A percentile compares a stretch with the other conserved stretches of the same genome.
These are phyloP conservation scores for Acleris laterana DNA, from an alignment of 2,888 invertebrate genomes.

Conservation along the genomic window DNA sequence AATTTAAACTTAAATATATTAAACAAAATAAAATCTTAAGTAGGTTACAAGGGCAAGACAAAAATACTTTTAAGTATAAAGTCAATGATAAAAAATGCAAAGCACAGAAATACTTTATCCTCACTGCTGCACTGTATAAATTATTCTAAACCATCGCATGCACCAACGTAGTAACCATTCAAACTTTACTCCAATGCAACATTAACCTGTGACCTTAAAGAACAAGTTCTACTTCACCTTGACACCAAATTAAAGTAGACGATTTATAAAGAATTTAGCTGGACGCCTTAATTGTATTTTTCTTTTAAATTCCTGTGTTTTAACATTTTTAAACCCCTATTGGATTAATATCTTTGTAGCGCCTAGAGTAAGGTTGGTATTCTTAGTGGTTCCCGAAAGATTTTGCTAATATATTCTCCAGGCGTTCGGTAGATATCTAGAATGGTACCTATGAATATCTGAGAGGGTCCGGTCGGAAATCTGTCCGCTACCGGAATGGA, in stretches of 20 bases:
- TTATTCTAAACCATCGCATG: neutral
- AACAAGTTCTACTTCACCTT: neutral
- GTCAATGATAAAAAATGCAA: neutral
- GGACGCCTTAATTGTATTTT: neutral
- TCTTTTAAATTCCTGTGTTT: neutral
- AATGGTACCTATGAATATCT: slow-evolving; percentile 54
- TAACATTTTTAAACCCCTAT: too few species aligned
- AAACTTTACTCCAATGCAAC: neutral
- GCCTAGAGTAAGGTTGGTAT: slow-evolving; percentile 6
- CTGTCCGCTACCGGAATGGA: slow-evolving; percentile 36
- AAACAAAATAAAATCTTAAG: too few species aligned
- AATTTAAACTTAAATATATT: too few species aligned
- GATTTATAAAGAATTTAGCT: too few species aligned
- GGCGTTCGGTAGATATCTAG: slow-evolving; percentile 48
- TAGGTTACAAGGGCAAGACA: too few species aligned
- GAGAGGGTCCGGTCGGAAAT: slow-evolving; percentile 39
- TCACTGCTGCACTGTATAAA: neutral
- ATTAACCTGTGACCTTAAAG: neutral
- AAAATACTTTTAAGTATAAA: neutral
- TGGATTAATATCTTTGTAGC: neutral
- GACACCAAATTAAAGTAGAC: neutral
- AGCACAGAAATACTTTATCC: neutral
- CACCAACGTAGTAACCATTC: neutral
- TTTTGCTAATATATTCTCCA: slow-evolving; percentile 48
- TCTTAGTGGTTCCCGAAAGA: slow-evolving; percentile 8